phyloP scores from a whole-genome alignment of 2,797 vertebrate genomes.

The Hyperoplus immaculatus region DNA sequence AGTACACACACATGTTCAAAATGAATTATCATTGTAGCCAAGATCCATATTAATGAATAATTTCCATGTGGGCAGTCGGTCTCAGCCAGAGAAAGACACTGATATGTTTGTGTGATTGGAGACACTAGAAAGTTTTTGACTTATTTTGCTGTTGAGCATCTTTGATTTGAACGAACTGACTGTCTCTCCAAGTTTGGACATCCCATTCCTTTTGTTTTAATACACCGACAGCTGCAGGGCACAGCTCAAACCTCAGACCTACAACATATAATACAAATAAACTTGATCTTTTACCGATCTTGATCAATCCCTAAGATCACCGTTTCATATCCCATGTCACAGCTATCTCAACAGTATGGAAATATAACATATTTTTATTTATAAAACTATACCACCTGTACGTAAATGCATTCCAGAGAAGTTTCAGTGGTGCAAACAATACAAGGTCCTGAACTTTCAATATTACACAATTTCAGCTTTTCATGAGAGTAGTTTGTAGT shows the following conservation, averaged over 20 bases:
- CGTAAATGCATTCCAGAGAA: background rate
- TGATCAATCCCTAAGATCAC: background rate
- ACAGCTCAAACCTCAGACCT: background rate
- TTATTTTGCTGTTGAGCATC: background rate
- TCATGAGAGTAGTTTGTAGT: constrained; percentile 4
- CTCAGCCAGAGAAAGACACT: background rate
- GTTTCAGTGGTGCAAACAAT: background rate
- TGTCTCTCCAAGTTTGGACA: background rate
- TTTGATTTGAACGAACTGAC: background rate
- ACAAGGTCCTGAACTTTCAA: background rate
- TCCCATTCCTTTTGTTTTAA: constrained; percentile 1
- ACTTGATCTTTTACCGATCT: background rate
- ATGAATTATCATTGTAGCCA: too few relatives aligned
- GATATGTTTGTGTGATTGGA: background rate
- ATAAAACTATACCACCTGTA: background rate
- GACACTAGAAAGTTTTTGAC: background rate
- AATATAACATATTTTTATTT: background rate
- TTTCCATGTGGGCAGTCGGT: background rate
- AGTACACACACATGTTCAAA: background rate
- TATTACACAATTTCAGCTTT: constrained; percentile 15
- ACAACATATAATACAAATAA: constrained; percentile 10
- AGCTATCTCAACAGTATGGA: background rate
- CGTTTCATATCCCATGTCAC: background rate
- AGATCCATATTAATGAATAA: background rate
- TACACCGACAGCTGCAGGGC: background rate